Conservation (phyloP, 2,797 vertebrate genomes). For the Otus scops region DNA sequence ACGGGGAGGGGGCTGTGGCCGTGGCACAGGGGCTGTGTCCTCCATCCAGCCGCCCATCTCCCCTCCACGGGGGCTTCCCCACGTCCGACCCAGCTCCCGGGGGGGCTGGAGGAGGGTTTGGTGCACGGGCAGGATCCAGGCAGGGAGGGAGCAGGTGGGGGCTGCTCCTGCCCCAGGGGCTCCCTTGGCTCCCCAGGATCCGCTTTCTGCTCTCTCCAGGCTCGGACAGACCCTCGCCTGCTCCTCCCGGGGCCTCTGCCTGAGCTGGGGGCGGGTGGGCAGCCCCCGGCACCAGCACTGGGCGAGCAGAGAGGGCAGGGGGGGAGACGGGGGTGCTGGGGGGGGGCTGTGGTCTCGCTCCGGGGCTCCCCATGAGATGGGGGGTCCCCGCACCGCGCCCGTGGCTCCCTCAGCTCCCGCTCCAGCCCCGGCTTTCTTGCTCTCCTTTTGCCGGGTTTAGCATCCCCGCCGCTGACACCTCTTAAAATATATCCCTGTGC, state of each 20-base stretch:
- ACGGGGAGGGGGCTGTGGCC: rapidly evolving
- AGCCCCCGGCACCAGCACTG: too few relatives aligned
- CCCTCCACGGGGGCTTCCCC: neutral
- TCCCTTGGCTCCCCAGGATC: neutral
- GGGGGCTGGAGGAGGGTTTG: rapidly evolving
- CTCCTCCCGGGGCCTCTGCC: too few relatives aligned
- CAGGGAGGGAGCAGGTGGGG: rapidly evolving
- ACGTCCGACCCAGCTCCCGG: rapidly evolving
- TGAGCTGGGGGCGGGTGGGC: too few relatives aligned
- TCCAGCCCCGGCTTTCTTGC: neutral
- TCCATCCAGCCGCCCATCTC: neutral
- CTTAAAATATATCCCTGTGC: constrained; percentile 32
- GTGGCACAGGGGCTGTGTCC: rapidly evolving
- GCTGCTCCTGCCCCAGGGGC: neutral
- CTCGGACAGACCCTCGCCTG: rapidly evolving
- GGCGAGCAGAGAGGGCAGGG: too few relatives aligned
- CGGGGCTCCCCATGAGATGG: neutral
- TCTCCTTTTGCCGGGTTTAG: constrained; percentile 1
- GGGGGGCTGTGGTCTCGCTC: neutral
- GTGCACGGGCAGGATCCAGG: rapidly evolving
- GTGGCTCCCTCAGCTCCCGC: neutral
- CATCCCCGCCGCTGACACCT: neutral
- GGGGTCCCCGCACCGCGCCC: rapidly evolving
- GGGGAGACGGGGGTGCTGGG: neutral
- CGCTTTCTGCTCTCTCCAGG: rapidly evolving